Evolutionary conservation across 2,888 invertebrate genomes (phyloP).

Genomic region (Isotomurus palustris): DNA sequence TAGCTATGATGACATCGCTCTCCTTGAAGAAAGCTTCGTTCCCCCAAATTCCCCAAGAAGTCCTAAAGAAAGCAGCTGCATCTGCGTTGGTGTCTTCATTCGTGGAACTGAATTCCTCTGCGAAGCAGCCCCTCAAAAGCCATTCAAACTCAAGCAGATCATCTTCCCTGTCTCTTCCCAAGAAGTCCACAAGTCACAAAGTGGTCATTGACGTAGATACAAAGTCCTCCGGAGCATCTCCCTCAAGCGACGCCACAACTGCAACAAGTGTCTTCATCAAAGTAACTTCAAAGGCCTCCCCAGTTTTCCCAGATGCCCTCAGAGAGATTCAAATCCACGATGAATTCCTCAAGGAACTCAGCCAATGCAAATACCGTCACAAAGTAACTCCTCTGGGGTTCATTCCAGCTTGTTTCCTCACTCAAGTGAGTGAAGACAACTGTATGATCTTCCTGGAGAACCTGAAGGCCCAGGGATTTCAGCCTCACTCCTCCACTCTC

Average conservation of each 20-base stretch:
- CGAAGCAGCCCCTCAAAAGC: not conserved
- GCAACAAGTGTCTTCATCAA: slow-evolving; percentile 7
- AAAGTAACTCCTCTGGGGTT: not conserved
- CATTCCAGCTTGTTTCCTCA: not conserved
- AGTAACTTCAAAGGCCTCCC: not conserved
- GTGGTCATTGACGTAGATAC: slow-evolving; percentile 3
- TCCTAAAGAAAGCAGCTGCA: slow-evolving; percentile 5
- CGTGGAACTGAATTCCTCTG: not conserved
- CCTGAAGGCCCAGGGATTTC: slow-evolving; percentile 8
- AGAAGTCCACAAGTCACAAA: not conserved
- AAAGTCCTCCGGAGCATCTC: not conserved
- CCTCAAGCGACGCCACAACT: not conserved
- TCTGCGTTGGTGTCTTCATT: slow-evolving; percentile 6
- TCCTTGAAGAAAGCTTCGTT: not conserved
- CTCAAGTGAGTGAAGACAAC: slow-evolving; percentile 13
- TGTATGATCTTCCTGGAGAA: slow-evolving; percentile 18
- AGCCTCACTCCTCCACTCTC: not conserved
- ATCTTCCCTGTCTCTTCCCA: not conserved
- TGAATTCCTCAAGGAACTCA: not conserved
- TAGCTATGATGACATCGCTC: not conserved
- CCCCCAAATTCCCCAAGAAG: slow-evolving; percentile 10
- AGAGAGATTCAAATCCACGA: slow-evolving; percentile 5
- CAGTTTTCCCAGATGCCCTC: not conserved
- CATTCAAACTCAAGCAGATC: not conserved
- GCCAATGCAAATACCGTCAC: not conserved